Base-by-base conservation (phyloP, 2,888 invertebrate genomes). In the Xanthia togata region DNA sequence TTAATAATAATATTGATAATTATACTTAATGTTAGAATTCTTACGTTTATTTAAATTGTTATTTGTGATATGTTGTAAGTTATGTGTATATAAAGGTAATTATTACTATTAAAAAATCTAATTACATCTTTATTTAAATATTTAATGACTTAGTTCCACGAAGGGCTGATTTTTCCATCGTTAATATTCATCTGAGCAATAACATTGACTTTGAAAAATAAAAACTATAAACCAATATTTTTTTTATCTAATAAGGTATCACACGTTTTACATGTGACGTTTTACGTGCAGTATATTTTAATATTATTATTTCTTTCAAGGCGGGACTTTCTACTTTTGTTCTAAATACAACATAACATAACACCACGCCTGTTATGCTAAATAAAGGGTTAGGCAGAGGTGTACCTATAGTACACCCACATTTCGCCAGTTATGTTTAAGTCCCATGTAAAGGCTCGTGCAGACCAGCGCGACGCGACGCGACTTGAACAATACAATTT, bases 1-100 rank as follows among this genome's bases (percentile, higher is more conserved):
- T 78, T n/a, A n/a, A n/a, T n/a, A n/a, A n/a, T n/a, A n/a, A n/a
- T n/a, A n/a, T n/a, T n/a, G n/a, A n/a, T n/a, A n/a, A n/a, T n/a
- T n/a, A n/a, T n/a, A n/a, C n/a, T n/a, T n/a, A n/a, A n/a, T n/a
- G n/a, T n/a, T n/a, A n/a, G n/a, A 23, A 81, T 77, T 59, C 0
- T 31, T 20, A 50, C 63, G 20, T 76, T 64, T 64, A 81, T 78
- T 79, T 47, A 57, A n/a, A 41, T 73, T 81, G n/a, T 72, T 72
- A n/a, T 63, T 47, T 47, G 71, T 41, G 47, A 59, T 81, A 75
- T 64, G 53, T 53, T 50, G 23, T 75, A 82, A 65, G 41, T 35
- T 75, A 57, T 63, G 20, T 79, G 79, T 79, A 50, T 68, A 63
- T 50, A 55, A 26, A 38, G 35, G 17, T 47, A 0, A 60, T 9